These are phyloP conservation scores for Didymodactylos carnosus DNA, from an alignment of 2,888 invertebrate species.

Conservation along the genomic window DNA sequence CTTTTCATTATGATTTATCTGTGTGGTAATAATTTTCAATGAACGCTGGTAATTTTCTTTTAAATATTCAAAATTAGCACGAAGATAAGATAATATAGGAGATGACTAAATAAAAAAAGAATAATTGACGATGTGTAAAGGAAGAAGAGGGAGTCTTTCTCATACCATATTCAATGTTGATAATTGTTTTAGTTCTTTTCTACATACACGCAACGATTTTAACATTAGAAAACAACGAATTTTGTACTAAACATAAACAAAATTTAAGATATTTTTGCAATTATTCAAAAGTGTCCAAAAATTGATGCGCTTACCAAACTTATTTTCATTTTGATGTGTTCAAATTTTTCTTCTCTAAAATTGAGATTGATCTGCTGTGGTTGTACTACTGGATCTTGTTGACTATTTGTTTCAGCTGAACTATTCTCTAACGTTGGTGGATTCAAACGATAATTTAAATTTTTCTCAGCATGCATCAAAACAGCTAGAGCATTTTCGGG, in stretches of 20 bases:
- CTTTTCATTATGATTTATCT: not conserved
- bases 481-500: conserved; percentile 45
- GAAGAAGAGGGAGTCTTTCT: conserved; percentile 35
- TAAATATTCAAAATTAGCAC: conserved; percentile 47
- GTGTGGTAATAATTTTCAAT: conserved; percentile 37
- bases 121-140: conserved; percentile 31
- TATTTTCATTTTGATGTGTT: not conserved
- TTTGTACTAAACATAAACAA: conserved; percentile 38
- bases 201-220: conserved; percentile 36
- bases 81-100: conserved; percentile 40
- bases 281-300: not conserved
- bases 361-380: not conserved
- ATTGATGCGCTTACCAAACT: no score
- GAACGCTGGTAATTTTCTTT: conserved; percentile 46
- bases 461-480: conserved; percentile 43
- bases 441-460: conserved; percentile 16
- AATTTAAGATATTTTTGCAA: not conserved
- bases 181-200: conserved; percentile 32
- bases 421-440: conserved; percentile 15
- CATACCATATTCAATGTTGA: conserved; percentile 24
- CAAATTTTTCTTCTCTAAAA: not conserved
- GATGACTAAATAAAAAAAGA: conserved; percentile 22
- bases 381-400: conserved; percentile 3
- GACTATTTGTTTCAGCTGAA: conserved; percentile 9
- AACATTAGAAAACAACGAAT: conserved; percentile 44